Evolutionary conservation across 2,797 vertebrate species (phyloP), one percentile per base, ranked within the genome.

Genomic region (Diceros bicornis): DNA sequence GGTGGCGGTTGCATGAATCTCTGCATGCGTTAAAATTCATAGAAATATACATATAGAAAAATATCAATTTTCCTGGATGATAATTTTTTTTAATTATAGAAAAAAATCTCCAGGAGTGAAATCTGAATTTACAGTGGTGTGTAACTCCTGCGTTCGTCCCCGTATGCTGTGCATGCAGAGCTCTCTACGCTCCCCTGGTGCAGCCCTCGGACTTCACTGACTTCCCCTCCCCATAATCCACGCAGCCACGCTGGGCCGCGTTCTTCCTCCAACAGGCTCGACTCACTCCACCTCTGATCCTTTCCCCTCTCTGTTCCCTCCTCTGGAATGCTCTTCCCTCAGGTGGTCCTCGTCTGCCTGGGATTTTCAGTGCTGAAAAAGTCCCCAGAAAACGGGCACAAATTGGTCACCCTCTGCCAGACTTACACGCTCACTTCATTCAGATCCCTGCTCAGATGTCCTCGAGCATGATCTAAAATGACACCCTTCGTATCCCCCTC

Each of bases 121-220:
- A 41, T 75, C 77, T 23, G 78, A 75, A 50, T 44, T 17, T 34
- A 71, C 52, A 14, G 8, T 27, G 25, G n/a, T 68, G 44, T 50
- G 7, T 50, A 11, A 37, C 68, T 72, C 52, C 1, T 11, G 27
- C 9, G 0, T 68, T 47, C 59, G 69, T 17, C 50, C 4, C 34
- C 0, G 0, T 6, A 6, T 5, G 20, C 27, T 18, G 55, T 57
- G 55, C 55, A 57, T 6, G 8, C 34, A 11, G 29, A 16, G 14
- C 75, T 57, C 18, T 17, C 6, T 9, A 0, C 5, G 10, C 9
- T 44, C 20, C 44, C 27, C 29, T 0, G 0, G 34, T 0, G 6
- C 7, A 32, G 34, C 59, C 57, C 0, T 17, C 59, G 13, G 4
- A 7, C 18, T 41, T 55, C 81, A 21, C 32, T 5, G 6, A 29